Evolutionary conservation across 2,113 vertebrate genomes (phyloP), one percentile per base, ranked within the genome.

Genomic region (Ageneiosus marmoratus): DNA sequence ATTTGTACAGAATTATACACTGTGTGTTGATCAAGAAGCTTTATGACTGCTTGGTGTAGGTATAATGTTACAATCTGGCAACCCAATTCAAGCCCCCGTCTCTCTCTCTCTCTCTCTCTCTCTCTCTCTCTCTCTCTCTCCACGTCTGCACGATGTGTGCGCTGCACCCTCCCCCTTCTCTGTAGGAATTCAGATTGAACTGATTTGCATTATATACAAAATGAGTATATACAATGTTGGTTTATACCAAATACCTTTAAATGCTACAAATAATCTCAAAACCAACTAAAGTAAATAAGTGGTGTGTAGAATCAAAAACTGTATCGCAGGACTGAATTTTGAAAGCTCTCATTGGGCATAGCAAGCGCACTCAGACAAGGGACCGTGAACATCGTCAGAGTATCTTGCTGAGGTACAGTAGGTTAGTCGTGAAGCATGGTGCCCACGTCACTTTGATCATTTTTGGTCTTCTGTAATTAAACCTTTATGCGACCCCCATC

Each of bases 101-200:
- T n/a, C n/a, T n/a, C n/a, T n/a, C n/a, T n/a, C n/a, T 5, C 67
- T 5, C 24, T 1, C 51, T 22, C 18, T 24, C 22, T 55, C 53
- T 16, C 50, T 53, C 16, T 24, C 22, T 56, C 53, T 24, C 55
- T 22, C 69, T 62, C 56, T 41, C 73, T 79, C 75, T 86, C 87
- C 87, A 88, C 87, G 87, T 88, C 82, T 81, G 63, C 87, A 88
- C 65, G 81, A 6, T 56, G 58, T 56, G 58, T 63, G 70, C 46
- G 16, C 69, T 29, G 8, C 75, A 16, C 74, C 79, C 74, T 81
- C 83, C 75, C 83, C 83, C 75, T 1, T n/a, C 18, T 60, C 10
- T 67, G 27, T n/a, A 56, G 60, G 27, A 56, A 65, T 44, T 56
- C 18, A 65, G n/a, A 55, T 15, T 37, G 56, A 73, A 82, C n/a